These are phyloP conservation scores for Spatulosminthurus flaviceps DNA, from an alignment of 2,888 invertebrate species.

Conservation along the genomic window DNA sequence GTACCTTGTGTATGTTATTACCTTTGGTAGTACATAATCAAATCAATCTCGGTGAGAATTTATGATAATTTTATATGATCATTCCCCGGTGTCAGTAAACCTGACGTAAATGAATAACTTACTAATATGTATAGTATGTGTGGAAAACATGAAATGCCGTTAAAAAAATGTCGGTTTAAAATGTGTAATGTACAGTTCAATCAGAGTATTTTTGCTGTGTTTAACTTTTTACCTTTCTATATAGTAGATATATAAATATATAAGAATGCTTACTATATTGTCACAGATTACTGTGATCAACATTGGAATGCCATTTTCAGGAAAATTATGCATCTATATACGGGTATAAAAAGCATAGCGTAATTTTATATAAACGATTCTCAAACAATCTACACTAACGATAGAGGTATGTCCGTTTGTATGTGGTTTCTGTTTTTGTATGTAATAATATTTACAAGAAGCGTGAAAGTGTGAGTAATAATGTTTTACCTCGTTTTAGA, in stretches of 20 bases:
- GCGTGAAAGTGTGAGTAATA: no score
- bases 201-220: constrained; percentile 10
- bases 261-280: neutral
- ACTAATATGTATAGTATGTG: no score
- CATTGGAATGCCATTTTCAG: neutral
- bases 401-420: neutral
- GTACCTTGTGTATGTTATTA: constrained; percentile 10
- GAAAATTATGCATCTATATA: neutral
- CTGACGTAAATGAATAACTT: neutral
- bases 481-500: no score
- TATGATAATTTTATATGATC: constrained; percentile 10
- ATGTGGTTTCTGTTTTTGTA: neutral
- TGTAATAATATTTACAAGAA: no score
- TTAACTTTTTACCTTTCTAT: no score
- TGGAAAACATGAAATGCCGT: no score
- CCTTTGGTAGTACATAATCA: constrained; percentile 24
- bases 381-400: neutral
- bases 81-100: constrained; percentile 1
- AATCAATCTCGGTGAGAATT: constrained; percentile 37
- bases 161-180: no score
- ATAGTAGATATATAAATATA: no score
- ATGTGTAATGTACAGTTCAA: neutral
- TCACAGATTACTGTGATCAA: neutral
- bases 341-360: neutral
- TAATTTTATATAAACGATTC: neutral